Evolutionary conservation across 2,113 vertebrate species (phyloP).

Genomic region (Phylloscopus trochilus): DNA sequence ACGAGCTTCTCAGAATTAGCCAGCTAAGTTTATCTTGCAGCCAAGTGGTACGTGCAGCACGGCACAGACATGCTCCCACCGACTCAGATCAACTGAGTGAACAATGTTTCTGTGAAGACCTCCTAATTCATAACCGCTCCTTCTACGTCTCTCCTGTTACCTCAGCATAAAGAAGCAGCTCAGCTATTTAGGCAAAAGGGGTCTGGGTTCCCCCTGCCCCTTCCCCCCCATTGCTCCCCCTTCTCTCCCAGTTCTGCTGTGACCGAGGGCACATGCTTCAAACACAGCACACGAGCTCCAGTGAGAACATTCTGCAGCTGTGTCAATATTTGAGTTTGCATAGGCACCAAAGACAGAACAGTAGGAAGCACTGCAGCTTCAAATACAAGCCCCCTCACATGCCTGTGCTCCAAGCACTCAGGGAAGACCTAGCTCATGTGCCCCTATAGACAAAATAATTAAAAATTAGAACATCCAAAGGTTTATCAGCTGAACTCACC

Average conservation of each 20-base stretch:
- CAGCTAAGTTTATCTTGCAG: neutral
- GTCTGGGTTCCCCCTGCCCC: neutral
- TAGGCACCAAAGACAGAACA: neutral
- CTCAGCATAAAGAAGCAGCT: neutral
- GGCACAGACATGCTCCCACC: neutral
- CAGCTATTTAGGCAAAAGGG: neutral
- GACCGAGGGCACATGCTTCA: neutral
- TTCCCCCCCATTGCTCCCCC: neutral
- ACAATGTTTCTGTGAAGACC: neutral
- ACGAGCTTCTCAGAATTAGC: neutral
- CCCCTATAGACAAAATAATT: neutral
- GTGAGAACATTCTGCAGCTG: constrained; percentile 14
- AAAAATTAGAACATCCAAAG: neutral
- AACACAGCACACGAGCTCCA: neutral
- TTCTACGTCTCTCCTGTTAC: neutral
- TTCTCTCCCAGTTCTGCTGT: neutral
- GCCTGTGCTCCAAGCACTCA: neutral
- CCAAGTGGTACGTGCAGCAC: neutral
- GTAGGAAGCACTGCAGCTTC: neutral
- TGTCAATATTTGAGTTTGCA: constrained; percentile 62
- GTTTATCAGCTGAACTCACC: neutral
- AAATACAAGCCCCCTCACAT: neutral
- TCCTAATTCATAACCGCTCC: neutral
- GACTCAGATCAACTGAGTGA: neutral
- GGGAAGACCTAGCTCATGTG: neutral